Base-by-base conservation (phyloP, 2,888 invertebrate species). In the Oasisia sp. region DNA sequence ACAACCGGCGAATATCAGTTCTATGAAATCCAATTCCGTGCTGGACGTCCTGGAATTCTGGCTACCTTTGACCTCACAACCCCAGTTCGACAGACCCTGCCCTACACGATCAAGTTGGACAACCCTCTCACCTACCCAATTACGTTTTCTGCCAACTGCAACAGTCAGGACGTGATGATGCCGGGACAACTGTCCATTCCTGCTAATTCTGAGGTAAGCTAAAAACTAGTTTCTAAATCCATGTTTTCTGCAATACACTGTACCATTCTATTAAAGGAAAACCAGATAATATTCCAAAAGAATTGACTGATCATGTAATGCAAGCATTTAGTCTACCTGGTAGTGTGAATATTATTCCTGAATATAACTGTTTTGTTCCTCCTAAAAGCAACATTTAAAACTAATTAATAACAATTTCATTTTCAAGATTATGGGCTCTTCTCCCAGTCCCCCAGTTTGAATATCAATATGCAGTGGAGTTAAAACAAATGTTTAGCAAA, bases 1-100 rank as follows among this genome's bases (percentile, higher is more conserved):
- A 94, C 94, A 91, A 95, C 96, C 2, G 94, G 94, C 38, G 96
- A 96, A 93, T 96, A 96, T 93, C 95, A 96, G 94, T 96, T 94
- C 93, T 96, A 95, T 92, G 96, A 96, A 93, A 93, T 96, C 89
- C 94, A 94, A 27, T 95, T 96, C 94, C 94, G 95, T 89, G 95
- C 96, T 32, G 94, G 94, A 14, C 94, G 95, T 92, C 95, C 96
- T 7, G 95, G 96, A 0, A 95, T 95, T 12, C 94, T 96, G 9
- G 93, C 94, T 58, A 94, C 94, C 7, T 95, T 96, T 32, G 95
- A 95, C 38, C 94, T 96, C 92, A 93, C 94, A 0, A 96, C 96
- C 4, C 96, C 95, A 1, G 96, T 91, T n/a, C 44, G 96, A 58
- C 96, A 96, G 94, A 95, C 95, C 50, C 94, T 96, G 7, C 95